Evolutionary conservation across 2,113 vertebrate genomes (phyloP), one percentile per base, ranked within the genome.

Genomic region (Physeter macrocephalus): DNA sequence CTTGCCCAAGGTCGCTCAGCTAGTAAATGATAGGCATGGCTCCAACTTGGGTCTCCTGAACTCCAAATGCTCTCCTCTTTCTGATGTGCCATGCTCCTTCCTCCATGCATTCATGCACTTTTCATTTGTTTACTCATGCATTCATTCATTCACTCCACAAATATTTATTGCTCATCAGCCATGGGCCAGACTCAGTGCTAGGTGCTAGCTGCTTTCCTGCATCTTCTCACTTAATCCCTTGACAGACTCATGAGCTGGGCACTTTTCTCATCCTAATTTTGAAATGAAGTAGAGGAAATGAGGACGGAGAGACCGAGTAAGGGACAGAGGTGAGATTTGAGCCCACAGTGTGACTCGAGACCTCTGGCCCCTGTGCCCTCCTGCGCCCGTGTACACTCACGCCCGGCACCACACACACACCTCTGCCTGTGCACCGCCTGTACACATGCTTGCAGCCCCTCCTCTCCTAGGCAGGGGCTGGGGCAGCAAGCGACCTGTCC

Each of bases 1-100:
- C 96, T 97, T 95, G 87, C 75, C 96, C 90, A 98, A 97, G 96
- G 96, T 96, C 94, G 92, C 92, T 94, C 78, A 89, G 94, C 86
- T 78, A 66, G 72, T 92, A 62, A 90, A 88, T 88, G 83, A 96
- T 36, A 87, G 69, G 74, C 82, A 61, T 36, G 72, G 49, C 69
- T 96, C 25, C 31, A 20, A 10, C 49, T 31, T 85, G 39, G 25
- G 74, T 61, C 89, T 94, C 41, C 57, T 54, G 93, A 39, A 39
- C 8, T 95, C 57, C 14, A 41, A 46, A 59, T n/a, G 61, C 62
- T 66, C 10, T 62, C 21, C 3, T 62, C 39, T 83, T 92, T 43
- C 81, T 41, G 27, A 17, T n/a, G 27, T 17, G 4, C 36, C 20
- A 3, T 61, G 61, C 54, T 61, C 2, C 69, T 41, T 82, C n/a